These are phyloP conservation scores for Amphibalanus amphitrite DNA, from an alignment of 1,140 invertebrate genomes.

Conservation along the genomic window DNA sequence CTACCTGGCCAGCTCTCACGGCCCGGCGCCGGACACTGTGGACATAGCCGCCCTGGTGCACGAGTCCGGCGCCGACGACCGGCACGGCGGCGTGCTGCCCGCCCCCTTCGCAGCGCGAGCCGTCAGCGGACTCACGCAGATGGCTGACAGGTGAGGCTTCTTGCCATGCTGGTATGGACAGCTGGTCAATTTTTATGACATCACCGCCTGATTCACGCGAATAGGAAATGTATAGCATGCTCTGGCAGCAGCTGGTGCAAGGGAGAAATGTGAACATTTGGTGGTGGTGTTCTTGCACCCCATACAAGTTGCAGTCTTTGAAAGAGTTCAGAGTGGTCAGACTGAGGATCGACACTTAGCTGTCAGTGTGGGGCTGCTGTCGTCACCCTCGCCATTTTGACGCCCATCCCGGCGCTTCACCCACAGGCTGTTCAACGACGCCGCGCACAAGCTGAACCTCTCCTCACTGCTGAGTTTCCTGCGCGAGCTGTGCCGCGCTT, in stretches of 20 bases:
- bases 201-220: no score
- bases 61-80: slow-evolving; percentile 40
- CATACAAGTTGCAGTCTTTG: no score
- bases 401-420: slow-evolving; percentile 1
- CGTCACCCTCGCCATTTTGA: not conserved
- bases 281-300: no score
- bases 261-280: no score
- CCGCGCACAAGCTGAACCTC: slow-evolving; percentile 69
- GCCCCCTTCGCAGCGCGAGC: slow-evolving; percentile 66
- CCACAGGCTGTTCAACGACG: slow-evolving; percentile 44
- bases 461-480: slow-evolving; percentile 63
- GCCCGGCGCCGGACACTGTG: slow-evolving; percentile 24
- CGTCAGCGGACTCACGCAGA: slow-evolving; percentile 64
- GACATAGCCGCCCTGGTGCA: slow-evolving; percentile 43
- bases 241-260: no score
- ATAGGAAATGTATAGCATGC: no score
- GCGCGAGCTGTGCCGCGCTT: slow-evolving; percentile 56
- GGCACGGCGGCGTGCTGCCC: slow-evolving; percentile 49
- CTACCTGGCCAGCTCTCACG: no score
- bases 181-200: no score
- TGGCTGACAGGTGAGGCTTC: slow-evolving; percentile 55
- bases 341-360: no score
- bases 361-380: slow-evolving; percentile 1
- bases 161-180: no score
- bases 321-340: no score